phyloP scores from a whole-genome alignment of 2,113 vertebrate species.

The Peromyscus leucopus region DNA sequence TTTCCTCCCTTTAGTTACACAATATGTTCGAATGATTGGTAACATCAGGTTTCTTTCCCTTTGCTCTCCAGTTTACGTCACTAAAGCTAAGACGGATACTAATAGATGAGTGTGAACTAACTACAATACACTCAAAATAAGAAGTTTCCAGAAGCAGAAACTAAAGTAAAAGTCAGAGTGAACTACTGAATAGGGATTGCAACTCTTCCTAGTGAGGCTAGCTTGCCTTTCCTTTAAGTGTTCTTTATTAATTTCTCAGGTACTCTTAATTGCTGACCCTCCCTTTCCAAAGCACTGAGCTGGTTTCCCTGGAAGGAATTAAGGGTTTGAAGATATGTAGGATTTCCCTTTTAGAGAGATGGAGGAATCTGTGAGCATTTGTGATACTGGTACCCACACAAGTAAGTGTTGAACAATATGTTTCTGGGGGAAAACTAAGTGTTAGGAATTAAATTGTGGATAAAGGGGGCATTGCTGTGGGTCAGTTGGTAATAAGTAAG shows the following conservation, averaged over 20 bases:
- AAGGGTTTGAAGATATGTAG: neutral
- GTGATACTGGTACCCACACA: neutral
- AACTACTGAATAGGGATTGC: neutral
- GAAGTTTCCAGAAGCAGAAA: slow-evolving; percentile 41
- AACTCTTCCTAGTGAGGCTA: neutral
- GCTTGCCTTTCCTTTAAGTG: neutral
- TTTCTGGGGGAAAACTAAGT: neutral
- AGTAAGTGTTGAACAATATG: neutral
- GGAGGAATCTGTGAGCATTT: neutral
- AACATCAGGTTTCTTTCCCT: neutral
- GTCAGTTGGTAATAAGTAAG: neutral
- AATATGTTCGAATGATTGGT: slow-evolving; percentile 34
- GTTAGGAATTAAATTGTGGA: neutral
- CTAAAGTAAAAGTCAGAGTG: slow-evolving; percentile 16
- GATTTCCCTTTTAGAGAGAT: neutral
- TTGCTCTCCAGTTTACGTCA: neutral
- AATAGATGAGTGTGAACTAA: neutral
- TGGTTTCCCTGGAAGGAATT: neutral
- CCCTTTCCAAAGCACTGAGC: neutral
- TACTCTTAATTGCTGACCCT: neutral
- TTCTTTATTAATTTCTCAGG: slow-evolving; percentile 14
- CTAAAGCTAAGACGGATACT: neutral
- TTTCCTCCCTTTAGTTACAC: slow-evolving; percentile 54
- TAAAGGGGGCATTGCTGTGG: neutral
- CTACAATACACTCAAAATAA: slow-evolving; percentile 33